Conservation (phyloP, 2,888 invertebrate genomes). For the Bursaphelenchus okinawaensis region DNA sequence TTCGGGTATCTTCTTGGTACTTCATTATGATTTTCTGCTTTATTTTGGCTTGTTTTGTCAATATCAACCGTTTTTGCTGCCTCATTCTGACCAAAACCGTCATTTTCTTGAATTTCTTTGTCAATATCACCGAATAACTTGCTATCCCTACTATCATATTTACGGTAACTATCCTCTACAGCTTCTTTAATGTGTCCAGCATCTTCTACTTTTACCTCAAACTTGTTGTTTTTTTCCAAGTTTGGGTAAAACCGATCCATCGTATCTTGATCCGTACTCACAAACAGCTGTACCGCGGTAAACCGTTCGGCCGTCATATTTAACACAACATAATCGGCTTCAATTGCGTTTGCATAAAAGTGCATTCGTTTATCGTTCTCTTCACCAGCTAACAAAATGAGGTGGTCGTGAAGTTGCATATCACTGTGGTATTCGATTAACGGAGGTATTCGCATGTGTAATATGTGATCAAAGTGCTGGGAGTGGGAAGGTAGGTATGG, state of each 20-base stretch:
- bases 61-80: no score
- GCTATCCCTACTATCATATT: no score
- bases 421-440: constrained; percentile 15
- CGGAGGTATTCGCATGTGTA: constrained; percentile 27
- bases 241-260: neutral
- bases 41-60: no score
- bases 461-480: constrained; percentile 25
- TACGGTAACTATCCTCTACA: no score
- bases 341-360: constrained; percentile 32
- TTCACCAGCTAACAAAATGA: constrained; percentile 40
- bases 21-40: no score
- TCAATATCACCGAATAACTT: no score
- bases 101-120: no score
- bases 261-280: constrained; percentile 16
- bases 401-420: constrained; percentile 6
- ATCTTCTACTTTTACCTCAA: neutral
- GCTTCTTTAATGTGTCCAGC: no score
- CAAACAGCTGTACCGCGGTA: constrained; percentile 22
- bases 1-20: no score
- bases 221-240: neutral
- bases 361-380: constrained; percentile 40
- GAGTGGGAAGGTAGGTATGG: constrained; percentile 28
- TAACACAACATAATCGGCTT: constrained; percentile 27
- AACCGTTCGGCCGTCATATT: constrained; percentile 19
- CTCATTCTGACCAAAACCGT: no score